Evolutionary conservation across 2,888 invertebrate species (phyloP).

Genomic region (Andrena chrysosceles): DNA sequence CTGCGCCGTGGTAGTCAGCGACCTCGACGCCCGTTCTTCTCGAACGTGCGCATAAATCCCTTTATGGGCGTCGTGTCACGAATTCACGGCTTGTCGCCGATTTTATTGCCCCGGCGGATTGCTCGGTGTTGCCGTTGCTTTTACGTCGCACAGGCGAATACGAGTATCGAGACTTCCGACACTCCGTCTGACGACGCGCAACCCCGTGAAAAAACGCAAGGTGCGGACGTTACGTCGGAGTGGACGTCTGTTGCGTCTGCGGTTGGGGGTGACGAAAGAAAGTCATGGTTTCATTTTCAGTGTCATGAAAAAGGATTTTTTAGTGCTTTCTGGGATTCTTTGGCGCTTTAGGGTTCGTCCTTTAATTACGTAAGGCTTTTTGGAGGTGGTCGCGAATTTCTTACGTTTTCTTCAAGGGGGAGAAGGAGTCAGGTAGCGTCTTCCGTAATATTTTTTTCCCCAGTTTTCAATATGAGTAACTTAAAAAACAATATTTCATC

Average conservation of each 20-base stretch:
- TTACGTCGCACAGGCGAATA: slow-evolving; percentile 70
- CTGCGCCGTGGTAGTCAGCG: slow-evolving; percentile 38
- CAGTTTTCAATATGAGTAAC: too few relatives aligned
- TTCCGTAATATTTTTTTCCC: too few relatives aligned
- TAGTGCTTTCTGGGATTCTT: too few relatives aligned
- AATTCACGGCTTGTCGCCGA: slow-evolving; percentile 82
- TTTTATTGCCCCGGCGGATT: slow-evolving; percentile 80
- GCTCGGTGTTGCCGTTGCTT: slow-evolving; percentile 74
- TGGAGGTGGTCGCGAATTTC: too few relatives aligned
- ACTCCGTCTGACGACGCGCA: slow-evolving; percentile 60
- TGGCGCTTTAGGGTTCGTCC: too few relatives aligned
- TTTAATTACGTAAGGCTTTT: too few relatives aligned
- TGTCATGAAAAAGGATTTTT: too few relatives aligned
- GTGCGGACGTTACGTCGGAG: slow-evolving; percentile 36
- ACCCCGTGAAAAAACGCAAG: slow-evolving; percentile 35
- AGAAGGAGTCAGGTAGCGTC: too few relatives aligned
- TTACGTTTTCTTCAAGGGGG: too few relatives aligned
- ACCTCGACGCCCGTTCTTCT: slow-evolving; percentile 60
- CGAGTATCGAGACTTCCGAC: slow-evolving; percentile 75
- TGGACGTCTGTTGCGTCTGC: background rate
- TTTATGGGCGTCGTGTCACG: slow-evolving; percentile 82
- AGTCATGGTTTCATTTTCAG: background rate
- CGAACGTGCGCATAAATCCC: slow-evolving; percentile 80
- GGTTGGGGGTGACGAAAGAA: background rate
- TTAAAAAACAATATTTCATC: too few relatives aligned